phyloP scores from a whole-genome alignment of 2,888 invertebrate genomes.

The Stictocephala bisonia region DNA sequence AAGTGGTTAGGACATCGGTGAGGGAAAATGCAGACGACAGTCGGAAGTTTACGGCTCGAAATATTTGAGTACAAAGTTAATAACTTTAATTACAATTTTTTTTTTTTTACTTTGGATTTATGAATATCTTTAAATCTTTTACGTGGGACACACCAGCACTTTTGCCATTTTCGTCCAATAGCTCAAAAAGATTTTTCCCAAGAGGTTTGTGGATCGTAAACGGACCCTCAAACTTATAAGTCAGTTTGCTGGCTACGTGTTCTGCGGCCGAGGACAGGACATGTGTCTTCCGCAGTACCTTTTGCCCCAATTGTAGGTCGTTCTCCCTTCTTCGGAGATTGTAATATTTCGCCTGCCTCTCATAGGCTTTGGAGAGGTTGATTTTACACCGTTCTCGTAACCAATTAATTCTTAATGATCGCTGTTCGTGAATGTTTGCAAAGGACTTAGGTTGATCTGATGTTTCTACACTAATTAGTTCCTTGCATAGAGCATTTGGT shows the following conservation, averaged over 20 bases:
- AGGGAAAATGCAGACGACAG: no score
- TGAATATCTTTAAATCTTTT: no score
- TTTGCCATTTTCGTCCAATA: no score
- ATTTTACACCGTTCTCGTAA: not conserved
- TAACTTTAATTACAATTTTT: no score
- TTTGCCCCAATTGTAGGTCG: not conserved
- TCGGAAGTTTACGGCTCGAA: no score
- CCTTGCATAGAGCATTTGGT: not conserved
- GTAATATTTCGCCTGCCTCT: conserved; percentile 48
- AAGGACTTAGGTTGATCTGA: conserved; percentile 15
- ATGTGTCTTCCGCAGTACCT: not conserved
- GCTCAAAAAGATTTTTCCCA: not conserved
- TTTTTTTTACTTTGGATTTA: no score
- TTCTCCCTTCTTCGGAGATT: conserved; percentile 44
- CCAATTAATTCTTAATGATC: not conserved
- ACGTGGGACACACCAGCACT: no score
- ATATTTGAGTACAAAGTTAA: no score
- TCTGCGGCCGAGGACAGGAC: not conserved
- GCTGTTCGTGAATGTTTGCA: not conserved
- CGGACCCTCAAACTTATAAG: conserved; percentile 10
- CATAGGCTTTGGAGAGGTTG: conserved; percentile 40
- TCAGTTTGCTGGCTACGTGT: conserved; percentile 3
- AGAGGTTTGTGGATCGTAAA: not conserved
- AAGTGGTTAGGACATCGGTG: no score
- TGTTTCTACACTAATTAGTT: not conserved